Base-by-base conservation (phyloP, 2,113 vertebrate genomes). In the Calonectris borealis region DNA sequence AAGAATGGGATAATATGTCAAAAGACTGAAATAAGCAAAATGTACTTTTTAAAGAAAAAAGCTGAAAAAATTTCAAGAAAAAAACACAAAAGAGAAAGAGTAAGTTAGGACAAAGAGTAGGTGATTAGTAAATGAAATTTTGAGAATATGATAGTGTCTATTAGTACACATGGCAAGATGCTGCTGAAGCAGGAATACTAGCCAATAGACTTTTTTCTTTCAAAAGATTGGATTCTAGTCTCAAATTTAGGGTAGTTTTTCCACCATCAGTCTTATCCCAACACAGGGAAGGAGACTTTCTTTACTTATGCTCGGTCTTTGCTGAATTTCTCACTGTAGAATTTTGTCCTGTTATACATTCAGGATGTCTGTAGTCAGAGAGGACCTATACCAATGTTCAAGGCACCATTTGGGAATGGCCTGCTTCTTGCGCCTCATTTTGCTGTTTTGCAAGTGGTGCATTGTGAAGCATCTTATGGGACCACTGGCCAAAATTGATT, bases 271-370 rank as follows among this genome's bases (percentile, higher is more conserved):
- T 73, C 25, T 73, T 60, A 32, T 32, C 18, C 29, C 29, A 60
- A 2, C 7, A 25, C 6, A 16, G 19, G 5, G 18, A 29, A 38
- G 61, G 12, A 42, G 26, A 13, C 6, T 44, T 68, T 42, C 4
- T 69, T 70, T 52, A 26, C 18, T 73, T 0, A 1, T 70, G 29
- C 27, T 49, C 3, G 5, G 15, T 46, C 16, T 62, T 68, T 60
- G 69, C 22, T 83, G 61, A 25, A 10, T 44, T 57, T 75, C 42
- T 71, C 48, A 8, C 42, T 1, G 1, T 15, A 32, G 44, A 77
- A 51, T 16, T 81, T 81, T 10, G 6, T 72, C 40, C 12, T 75
- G 5, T 70, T 70, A 21, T 2, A 7, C 0, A 0, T 52, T 70
- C 27, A 27, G 44, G 5, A 48, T 52, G 14, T 52, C 36, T 91